Evolutionary conservation across 2,113 vertebrate genomes (phyloP), one percentile per base, ranked within the genome.

Genomic region (Arenaria interpres): DNA sequence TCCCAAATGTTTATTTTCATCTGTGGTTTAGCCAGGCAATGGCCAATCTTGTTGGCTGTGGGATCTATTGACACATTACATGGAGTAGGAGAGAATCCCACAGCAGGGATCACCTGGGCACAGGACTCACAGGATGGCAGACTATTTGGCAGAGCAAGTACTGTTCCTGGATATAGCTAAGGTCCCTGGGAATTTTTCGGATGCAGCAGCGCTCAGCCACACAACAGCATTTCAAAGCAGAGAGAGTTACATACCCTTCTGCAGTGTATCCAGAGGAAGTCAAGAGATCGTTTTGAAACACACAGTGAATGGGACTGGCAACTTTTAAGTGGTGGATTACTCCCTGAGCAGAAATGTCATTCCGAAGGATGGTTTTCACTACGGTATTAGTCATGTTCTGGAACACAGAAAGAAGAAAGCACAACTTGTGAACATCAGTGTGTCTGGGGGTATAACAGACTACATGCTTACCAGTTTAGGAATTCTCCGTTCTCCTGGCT

Each of bases 351-450:
- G 97, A 94, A 88, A 73, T 25, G 6, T 96, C 94, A 9, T 97
- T 99, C 80, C 91, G 92, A 53, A 99, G 98, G 7, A 66, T 98
- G 48, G 98, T 98, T 94, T 97, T 98, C 83, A 98, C 97, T 6
- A 97, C 68, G 0, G 98, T 98, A 30, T 96, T 93, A 11, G 98
- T 99, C 62, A 90, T 76, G 77, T 99, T 99, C 99, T 99, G 92
- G 81, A 97, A 97, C 41, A 89, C 51, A 96, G 75, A 12, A 30
- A 22, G 22, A 56, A 60, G 3, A 48, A 50, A 79, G 54, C 28
- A 10, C 28, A 39, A 27, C 19, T 30, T 45, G 67, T 8, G 16
- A 72, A 41, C 11, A 28, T 46, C 37, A 21, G 8, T 46, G 10
- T 80, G 59, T 33, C 14, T 59, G 69, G 37, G 20, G 41, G 30